Percentiles rank a stretch among this genome's conserved stretches.
These are phyloP conservation scores for Cavia porcellus DNA, from an alignment of 2,113 vertebrate species.

Conservation along the genomic window DNA sequence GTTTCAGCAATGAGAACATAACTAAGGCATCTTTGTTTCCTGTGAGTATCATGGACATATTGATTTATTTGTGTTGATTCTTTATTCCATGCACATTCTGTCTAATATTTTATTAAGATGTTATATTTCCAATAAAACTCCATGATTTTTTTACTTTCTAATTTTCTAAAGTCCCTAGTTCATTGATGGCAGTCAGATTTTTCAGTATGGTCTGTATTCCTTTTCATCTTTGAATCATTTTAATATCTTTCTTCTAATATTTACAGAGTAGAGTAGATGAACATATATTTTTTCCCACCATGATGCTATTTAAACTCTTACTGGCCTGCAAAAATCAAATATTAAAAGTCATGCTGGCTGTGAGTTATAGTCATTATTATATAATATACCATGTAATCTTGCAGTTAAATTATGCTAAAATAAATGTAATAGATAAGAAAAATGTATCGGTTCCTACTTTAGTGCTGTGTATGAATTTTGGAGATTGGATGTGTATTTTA, in stretches of 20 bases:
- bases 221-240: not conserved
- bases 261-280: not conserved
- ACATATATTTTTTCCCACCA: not conserved
- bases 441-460: not conserved
- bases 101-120: not conserved
- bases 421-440: not conserved
- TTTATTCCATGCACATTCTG: not conserved
- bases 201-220: not conserved
- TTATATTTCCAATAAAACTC: not conserved
- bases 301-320: not conserved
- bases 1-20: too few relatives aligned
- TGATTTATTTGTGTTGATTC: not conserved
- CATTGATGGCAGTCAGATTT: not conserved
- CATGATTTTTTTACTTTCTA: not conserved
- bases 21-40: not conserved
- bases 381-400: not conserved
- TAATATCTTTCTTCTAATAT: not conserved
- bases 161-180: not conserved
- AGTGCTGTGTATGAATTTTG: not conserved
- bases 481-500: not conserved
- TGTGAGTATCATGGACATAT: not conserved
- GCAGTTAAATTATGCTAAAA: not conserved
- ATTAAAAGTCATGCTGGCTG: not conserved
- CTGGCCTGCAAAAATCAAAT: not conserved
- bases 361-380: not conserved